Percentiles rank a stretch among this genome's conserved stretches.
phyloP scores from a whole-genome alignment of 2,888 invertebrate species.

The Halictus ligatus region DNA sequence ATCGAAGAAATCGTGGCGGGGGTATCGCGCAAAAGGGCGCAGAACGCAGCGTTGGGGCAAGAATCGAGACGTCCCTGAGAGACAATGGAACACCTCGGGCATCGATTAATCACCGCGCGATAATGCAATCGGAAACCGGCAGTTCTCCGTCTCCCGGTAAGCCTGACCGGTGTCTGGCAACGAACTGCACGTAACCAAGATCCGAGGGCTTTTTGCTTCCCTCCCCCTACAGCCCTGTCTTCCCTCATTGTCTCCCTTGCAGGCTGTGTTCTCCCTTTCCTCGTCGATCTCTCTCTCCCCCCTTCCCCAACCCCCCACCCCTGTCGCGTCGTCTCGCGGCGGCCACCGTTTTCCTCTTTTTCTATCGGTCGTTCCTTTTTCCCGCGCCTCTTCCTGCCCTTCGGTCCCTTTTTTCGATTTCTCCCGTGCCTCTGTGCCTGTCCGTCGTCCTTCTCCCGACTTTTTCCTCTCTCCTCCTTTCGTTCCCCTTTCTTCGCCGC shows the following conservation, averaged over 20 bases:
- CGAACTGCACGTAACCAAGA: slow-evolving; percentile 44
- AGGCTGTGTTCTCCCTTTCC: background rate
- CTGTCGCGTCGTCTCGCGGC: background rate
- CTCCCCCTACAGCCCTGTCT: background rate
- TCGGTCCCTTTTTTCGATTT: slow-evolving; percentile 13
- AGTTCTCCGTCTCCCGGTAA: slow-evolving; percentile 37
- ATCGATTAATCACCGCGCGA: slow-evolving; percentile 60
- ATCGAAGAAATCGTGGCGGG: background rate
- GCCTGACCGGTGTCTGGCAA: slow-evolving; percentile 48
- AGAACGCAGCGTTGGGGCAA: slow-evolving; percentile 36
- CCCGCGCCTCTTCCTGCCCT: slow-evolving; percentile 3
- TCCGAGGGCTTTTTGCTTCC: slow-evolving; percentile 11
- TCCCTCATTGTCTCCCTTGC: background rate
- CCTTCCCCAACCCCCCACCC: background rate
- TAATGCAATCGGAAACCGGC: slow-evolving; percentile 62
- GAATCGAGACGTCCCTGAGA: slow-evolving; percentile 61
- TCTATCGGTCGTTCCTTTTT: background rate
- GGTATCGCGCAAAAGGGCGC: slow-evolving; percentile 35
- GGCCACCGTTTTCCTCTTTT: background rate
- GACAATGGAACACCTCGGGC: slow-evolving; percentile 63
- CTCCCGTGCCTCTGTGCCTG: background rate
- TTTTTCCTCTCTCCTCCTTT: background rate
- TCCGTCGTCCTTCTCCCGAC: background rate
- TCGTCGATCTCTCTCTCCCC: background rate
- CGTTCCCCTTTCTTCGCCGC: background rate